These are phyloP conservation scores for Zygogramma bicolorata DNA, from an alignment of 2,888 invertebrate species.

Conservation along the genomic window DNA sequence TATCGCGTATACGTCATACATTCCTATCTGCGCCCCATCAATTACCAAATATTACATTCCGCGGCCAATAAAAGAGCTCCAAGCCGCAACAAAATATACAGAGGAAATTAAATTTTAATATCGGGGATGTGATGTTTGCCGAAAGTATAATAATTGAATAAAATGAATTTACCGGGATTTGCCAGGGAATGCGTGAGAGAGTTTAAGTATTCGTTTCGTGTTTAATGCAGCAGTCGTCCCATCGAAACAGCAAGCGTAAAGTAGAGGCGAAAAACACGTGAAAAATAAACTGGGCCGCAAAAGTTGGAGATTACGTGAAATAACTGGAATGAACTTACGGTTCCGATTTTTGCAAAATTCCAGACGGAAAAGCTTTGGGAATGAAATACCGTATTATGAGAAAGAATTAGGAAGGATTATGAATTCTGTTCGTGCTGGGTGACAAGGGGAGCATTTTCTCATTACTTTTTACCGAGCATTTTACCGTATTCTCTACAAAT, in stretches of 20 bases:
- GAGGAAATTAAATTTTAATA: conserved; percentile 54
- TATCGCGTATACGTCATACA: background rate
- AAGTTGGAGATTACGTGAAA: background rate
- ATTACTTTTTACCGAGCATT: background rate
- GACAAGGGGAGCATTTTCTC: background rate
- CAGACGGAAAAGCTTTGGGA: background rate
- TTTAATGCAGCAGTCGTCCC: conserved; percentile 36
- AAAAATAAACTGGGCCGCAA: background rate
- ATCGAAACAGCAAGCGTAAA: conserved; percentile 21
- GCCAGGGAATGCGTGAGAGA: conserved; percentile 57
- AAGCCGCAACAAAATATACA: conserved; percentile 29
- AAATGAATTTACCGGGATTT: conserved; percentile 58
- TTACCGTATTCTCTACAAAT: too few relatives aligned
- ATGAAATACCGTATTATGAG: background rate
- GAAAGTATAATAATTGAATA: conserved; percentile 54
- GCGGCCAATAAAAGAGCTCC: conserved; percentile 44
- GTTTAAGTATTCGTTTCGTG: conserved; percentile 46
- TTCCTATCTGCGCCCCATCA: conserved; percentile 17
- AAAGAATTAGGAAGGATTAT: background rate
- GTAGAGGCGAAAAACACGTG: background rate
- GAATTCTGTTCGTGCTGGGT: background rate
- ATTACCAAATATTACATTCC: conserved; percentile 21
- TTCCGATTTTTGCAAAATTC: background rate
- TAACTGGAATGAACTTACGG: background rate
- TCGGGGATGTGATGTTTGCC: conserved; percentile 22